Evolutionary conservation across 2,888 invertebrate species (phyloP), one percentile per base, ranked within the genome.

Genomic region (Acronicta leporina): DNA sequence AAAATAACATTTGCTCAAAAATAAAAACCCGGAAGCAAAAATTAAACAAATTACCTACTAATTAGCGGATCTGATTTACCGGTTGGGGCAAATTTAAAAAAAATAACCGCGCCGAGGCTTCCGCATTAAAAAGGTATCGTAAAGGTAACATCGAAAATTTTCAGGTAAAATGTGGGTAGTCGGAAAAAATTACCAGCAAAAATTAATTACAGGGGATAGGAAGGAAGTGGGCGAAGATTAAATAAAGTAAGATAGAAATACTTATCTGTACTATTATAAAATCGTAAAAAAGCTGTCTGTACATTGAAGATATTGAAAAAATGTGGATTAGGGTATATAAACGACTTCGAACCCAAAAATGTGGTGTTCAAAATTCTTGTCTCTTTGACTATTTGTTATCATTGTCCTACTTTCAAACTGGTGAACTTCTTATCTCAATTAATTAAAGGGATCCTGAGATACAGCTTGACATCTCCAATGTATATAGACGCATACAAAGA

Each of bases 171-270:
- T 7, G 47, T 51, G 48, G 45, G 54, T 73, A 57, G 46, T 45
- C 42, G 50, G 49, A 61, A 67, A 54, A 68, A 55, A 59, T 65
- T 51, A 27, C 50, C 47, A 40, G 33, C 51, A 44, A 55, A 74
- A 77, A 77, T 72, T 77, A 76, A 77, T 76, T 74, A 69, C 7
- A 47, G 57, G 5, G 20, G 30, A 63, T 38, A 40, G 60, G 11
- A 63, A 65, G 66, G 71, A 77, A 74, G 56, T 63, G 45, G n/a
- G 15, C 25, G 50, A 45, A 40, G 30, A 68, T 77, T 60, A 63
- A 46, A 49, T 33, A 56, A 41, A 40, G 20, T 10, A 40, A 11
- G 14, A 30, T 47, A 20, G 46, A 52, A 62, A 52, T 20, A n/a
- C 20, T 2, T 20, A 20, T 4, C 20, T 20, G 20, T n/a, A n/a